phyloP scores from a whole-genome alignment of 1,140 invertebrate species.

The Gyrodactylus salaris region DNA sequence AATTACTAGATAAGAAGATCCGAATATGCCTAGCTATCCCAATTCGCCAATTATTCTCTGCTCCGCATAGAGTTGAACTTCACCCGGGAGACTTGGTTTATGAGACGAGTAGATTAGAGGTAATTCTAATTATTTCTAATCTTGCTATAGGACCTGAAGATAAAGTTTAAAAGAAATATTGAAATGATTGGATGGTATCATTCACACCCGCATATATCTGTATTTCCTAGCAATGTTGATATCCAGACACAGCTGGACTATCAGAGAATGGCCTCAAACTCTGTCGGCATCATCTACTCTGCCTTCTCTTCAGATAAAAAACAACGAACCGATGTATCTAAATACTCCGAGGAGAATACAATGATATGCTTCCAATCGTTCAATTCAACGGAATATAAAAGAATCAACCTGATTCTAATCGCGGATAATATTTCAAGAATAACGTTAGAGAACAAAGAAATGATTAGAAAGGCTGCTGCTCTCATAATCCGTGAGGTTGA shows the following conservation, averaged over 20 bases:
- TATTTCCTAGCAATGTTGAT: conserved; percentile 45
- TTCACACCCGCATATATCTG: conserved; percentile 57
- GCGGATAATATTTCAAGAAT: background rate
- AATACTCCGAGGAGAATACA: background rate
- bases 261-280: background rate
- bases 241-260: background rate
- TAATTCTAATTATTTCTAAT: too few species aligned
- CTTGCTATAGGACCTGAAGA: too few species aligned
- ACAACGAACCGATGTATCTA: background rate
- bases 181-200: conserved; percentile 58
- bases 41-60: background rate
- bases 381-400: background rate
- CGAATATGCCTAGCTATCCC: background rate
- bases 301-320: background rate
- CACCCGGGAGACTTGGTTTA: background rate
- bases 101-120: background rate
- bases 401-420: background rate
- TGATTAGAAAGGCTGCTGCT: background rate
- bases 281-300: background rate
- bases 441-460: background rate
- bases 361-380: background rate
- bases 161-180: conserved; percentile 27
- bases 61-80: background rate
- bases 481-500: background rate
- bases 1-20: background rate